Evolutionary conservation across 2,113 vertebrate genomes (phyloP).

Genomic region (Urocolius indicus): DNA sequence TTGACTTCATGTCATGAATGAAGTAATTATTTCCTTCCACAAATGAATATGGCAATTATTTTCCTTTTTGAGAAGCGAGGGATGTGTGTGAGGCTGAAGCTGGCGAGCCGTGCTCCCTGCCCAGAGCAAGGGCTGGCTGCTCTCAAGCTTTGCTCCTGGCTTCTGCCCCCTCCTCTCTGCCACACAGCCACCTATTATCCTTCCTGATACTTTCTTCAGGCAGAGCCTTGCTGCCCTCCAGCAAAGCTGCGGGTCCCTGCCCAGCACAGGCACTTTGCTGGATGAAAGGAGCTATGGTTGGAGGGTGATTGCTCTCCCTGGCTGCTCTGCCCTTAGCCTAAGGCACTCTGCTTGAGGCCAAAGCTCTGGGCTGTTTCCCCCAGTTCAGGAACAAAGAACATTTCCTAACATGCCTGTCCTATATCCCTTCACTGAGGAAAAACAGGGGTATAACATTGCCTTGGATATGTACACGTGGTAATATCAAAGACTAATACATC

Average conservation of each 20-base stretch:
- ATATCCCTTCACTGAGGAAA: neutral
- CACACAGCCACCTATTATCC: neutral
- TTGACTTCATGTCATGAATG: slow-evolving; percentile 42
- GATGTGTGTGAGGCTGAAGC: neutral
- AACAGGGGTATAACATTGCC: neutral
- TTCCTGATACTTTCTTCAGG: rapidly evolving
- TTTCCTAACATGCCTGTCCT: neutral
- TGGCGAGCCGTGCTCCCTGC: rapidly evolving
- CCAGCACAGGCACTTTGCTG: neutral
- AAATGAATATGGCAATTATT: slow-evolving; percentile 37
- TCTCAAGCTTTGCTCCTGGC: neutral
- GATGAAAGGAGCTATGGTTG: neutral
- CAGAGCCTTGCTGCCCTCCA: neutral
- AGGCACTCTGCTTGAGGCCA: neutral
- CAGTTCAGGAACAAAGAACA: neutral
- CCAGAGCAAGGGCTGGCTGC: neutral
- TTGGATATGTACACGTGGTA: too few relatives aligned
- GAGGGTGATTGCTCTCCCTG: too few relatives aligned
- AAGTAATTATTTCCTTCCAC: slow-evolving; percentile 49
- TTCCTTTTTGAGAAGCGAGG: neutral
- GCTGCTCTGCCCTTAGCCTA: neutral
- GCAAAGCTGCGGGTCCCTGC: neutral
- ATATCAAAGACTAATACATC: neutral
- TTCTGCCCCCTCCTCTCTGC: neutral
- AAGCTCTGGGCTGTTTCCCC: neutral